phyloP scores from a whole-genome alignment of 2,888 invertebrate genomes.

The Tetanocera ferruginea region DNA sequence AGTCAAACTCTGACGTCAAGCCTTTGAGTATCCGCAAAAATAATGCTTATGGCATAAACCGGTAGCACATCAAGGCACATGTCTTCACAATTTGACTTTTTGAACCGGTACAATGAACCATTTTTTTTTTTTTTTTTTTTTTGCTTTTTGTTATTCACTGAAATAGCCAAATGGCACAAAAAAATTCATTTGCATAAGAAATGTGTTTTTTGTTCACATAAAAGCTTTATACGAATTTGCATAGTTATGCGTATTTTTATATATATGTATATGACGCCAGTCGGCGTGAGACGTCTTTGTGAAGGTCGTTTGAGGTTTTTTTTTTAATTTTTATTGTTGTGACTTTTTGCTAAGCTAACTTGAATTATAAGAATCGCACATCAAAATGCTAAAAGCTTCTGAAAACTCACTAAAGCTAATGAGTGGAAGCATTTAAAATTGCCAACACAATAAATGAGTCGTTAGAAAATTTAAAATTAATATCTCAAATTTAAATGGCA shows the following conservation, averaged over 20 bases:
- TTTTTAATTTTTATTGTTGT: conserved; percentile 19
- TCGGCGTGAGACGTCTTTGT: conserved; percentile 36
- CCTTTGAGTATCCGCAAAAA: not conserved
- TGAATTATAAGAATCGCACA: not conserved
- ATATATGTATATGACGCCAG: not conserved
- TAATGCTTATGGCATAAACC: too few species aligned
- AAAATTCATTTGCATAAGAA: conserved; percentile 58
- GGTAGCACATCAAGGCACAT: too few species aligned
- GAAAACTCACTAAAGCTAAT: not conserved
- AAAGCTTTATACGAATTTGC: conserved; percentile 51
- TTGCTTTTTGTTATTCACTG: not conserved
- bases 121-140: conserved; percentile 28
- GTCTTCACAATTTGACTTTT: too few species aligned
- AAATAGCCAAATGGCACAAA: not conserved
- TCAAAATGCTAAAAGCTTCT: not conserved
- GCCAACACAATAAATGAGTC: not conserved
- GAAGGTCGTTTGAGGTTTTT: conserved; percentile 57
- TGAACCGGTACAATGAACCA: conserved; percentile 41
- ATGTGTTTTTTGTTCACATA: conserved; percentile 52
- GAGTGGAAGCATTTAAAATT: not conserved
- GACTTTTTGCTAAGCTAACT: not conserved
- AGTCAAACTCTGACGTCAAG: not conserved
- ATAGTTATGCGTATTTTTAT: conserved; percentile 59
- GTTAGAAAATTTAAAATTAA: not conserved
- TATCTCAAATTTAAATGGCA: not conserved